Base-by-base conservation (phyloP, 2,113 vertebrate species). In the Brachionichthys hirsutus region DNA sequence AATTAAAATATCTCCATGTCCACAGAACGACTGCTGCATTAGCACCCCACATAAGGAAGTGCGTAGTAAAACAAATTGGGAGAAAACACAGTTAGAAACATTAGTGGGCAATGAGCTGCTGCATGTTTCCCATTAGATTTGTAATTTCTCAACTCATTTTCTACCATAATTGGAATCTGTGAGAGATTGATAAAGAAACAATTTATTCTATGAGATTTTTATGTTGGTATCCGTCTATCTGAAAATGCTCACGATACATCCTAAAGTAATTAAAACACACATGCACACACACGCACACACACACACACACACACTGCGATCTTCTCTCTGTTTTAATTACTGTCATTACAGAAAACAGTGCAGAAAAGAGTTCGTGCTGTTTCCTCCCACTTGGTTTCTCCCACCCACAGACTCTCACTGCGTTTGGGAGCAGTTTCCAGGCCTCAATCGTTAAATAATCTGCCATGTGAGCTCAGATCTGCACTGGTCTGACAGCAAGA, bases 251-350 rank as follows among this genome's bases (percentile, higher is more conserved):
- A 49, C 55, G 22, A 42, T 69, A 49, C 35, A 75, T 44, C 24
- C 15, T 47, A 43, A 60, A 70, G 41, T 40, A 30, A 66, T 74
- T 74, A 77, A 50, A 42, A 16, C 34, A 19, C 55, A 20, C 10
- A 19, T 38, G 38, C 41, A 17, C 40, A 17, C 70, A 30, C 30
- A 19, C 53, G 15, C 66, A 41, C 45, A 47, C 30, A 77, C 58
- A 42, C 44, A 16, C 40, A 19, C 60, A 20, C 10, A 19, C 45
- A 45, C 41, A 17, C 60, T 58, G 59, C 67, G 67, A 53, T 80
- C 65, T 69, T 76, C 70, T 74, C 61, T 65, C 45, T 68, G 63
- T 73, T 87, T 84, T 84, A 86, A 88, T 84, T 73, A 81, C 56
- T 67, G 60, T 68, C 72, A 85, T 86, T 80, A 83, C 64, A 77